Base-by-base conservation (phyloP, 2,113 vertebrate genomes). In the Callocephalon fimbriatum region DNA sequence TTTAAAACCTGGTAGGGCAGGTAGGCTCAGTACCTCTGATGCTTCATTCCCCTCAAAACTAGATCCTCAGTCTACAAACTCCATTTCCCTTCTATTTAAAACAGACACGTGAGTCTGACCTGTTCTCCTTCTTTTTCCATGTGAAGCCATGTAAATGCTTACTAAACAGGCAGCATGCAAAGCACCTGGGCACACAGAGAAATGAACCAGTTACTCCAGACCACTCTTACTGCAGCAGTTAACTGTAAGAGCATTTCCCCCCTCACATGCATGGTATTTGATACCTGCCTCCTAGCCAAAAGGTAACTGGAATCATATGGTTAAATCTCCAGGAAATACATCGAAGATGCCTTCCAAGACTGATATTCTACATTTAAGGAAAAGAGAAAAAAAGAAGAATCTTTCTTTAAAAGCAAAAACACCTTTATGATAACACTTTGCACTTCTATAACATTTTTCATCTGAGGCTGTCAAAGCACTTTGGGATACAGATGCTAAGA, bases 361-460 rank as follows among this genome's bases (percentile, higher is more conserved):
- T 12, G 38, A 86, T 77, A 90, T 3, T 71, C 67, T 63, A 51
- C 22, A 72, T 77, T 76, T 56, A 58, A 61, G 32, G 0, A 63
- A 38, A 67, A 74, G 84, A 66, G 32, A 38, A 48, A 21, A 31
- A 45, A 26, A 17, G 4, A 22, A 38, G 37, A 15, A 3, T 26
- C 12, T 26, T 42, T n/a, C 66, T 88, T 88, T 58, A 75, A 86
- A 91, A 67, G n/a, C 32, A 59, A 51, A 61, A 66, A 0, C 1
- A 79, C 38, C 65, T 82, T 91, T 95, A 21, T 84, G 79, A 62
- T 66, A 94, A 59, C 19, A 29, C 50, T 94, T 96, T 62, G 44
- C 40, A 45, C 76, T 95, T 94, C 90, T 63, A 91, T 32, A 91
- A n/a, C 44, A 58, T 75, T 86, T 94, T 93, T 96, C 86, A 87